Percentiles rank a stretch among this genome's conserved stretches.
Evolutionary conservation across 2,888 invertebrate genomes (phyloP).

Genomic region (Taphrorychus bicolor): DNA sequence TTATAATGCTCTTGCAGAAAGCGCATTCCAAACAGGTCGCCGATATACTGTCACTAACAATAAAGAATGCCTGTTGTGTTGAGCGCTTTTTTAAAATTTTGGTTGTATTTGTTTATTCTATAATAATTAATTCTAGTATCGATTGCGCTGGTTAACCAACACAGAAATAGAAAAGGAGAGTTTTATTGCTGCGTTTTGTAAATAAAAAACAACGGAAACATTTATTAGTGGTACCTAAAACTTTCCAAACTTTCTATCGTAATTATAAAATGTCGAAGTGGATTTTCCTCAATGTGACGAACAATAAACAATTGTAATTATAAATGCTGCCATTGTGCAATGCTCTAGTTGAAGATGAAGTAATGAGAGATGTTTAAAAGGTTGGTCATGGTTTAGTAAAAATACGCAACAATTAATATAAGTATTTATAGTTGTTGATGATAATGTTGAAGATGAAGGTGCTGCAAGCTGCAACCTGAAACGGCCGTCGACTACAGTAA

Average conservation of each 20-base stretch:
- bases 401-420: not conserved
- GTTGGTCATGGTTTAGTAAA: too few species aligned
- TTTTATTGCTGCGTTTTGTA: conserved; percentile 16
- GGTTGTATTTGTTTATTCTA: not conserved
- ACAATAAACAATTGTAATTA: not conserved
- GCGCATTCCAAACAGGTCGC: not conserved
- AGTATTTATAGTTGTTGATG: too few species aligned
- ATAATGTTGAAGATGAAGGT: too few species aligned
- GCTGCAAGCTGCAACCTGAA: too few species aligned
- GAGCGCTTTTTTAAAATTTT: not conserved
- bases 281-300: conserved; percentile 2
- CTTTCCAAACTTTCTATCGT: conserved; percentile 29
- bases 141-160: not conserved
- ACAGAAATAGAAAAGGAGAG: conserved; percentile 17
- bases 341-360: not conserved
- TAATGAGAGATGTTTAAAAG: too few species aligned
- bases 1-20: not conserved
- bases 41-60: not conserved
- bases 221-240: conserved; percentile 2
- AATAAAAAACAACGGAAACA: conserved; percentile 19
- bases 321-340: not conserved
- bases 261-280: not conserved
- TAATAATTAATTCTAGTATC: not conserved
- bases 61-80: not conserved
- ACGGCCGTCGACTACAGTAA: too few species aligned